These are phyloP conservation scores for Lutjanus campechanus DNA, from an alignment of 2,797 vertebrate species.

Conservation along the genomic window DNA sequence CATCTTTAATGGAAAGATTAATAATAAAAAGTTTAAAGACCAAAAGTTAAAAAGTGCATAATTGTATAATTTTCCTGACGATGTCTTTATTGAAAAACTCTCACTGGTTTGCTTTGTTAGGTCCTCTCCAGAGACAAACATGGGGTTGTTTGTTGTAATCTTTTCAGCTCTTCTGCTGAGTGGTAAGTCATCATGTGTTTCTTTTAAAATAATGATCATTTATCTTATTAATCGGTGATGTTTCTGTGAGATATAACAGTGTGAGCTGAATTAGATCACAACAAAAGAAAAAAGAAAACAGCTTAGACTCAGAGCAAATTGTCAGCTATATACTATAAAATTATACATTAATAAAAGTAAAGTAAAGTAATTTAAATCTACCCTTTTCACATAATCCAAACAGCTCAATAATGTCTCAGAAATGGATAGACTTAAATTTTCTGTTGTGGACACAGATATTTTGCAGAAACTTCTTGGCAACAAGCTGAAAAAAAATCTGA, in stretches of 20 bases:
- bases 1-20: neutral
- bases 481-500: neutral
- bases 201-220: neutral
- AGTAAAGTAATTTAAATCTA: neutral
- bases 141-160: constrained; percentile 37
- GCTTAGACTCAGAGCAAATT: neutral
- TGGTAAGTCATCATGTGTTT: constrained; percentile 43
- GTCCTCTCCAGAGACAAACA: constrained; percentile 32
- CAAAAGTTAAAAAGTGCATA: neutral
- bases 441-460: neutral
- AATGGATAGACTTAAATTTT: neutral
- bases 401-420: neutral
- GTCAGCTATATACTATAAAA: neutral
- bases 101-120: neutral
- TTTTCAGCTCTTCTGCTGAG: constrained; percentile 51
- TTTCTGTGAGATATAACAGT: neutral
- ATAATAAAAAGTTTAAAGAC: neutral
- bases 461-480: neutral
- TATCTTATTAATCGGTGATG: neutral
- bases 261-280: neutral
- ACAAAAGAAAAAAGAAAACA: neutral
- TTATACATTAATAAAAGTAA: neutral
- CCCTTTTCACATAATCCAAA: neutral
- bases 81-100: neutral
- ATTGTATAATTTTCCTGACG: neutral